These are phyloP conservation scores for Cheilosia pagana DNA, from an alignment of 2,888 invertebrate genomes.

Conservation along the genomic window DNA sequence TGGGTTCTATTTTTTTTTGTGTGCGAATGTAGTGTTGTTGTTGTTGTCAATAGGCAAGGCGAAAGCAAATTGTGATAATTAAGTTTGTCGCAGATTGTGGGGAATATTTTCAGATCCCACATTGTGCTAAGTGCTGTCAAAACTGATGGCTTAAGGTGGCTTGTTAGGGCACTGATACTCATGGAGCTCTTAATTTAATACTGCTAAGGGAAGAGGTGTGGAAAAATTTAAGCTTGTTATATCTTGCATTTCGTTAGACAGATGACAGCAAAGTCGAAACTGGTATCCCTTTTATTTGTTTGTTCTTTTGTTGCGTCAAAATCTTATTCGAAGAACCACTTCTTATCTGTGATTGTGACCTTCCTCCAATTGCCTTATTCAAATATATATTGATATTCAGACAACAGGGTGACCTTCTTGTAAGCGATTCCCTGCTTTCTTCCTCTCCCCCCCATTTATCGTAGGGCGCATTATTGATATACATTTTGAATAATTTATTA, in stretches of 20 bases:
- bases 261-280: too few relatives aligned
- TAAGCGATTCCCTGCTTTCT: too few relatives aligned
- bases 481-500: conserved; percentile 58
- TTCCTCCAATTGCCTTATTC: background rate
- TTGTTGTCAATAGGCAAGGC: background rate
- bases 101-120: background rate
- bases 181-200: too few relatives aligned
- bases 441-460: background rate
- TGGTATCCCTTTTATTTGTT: too few relatives aligned
- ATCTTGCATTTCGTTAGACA: too few relatives aligned
- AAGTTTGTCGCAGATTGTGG: conserved; percentile 48
- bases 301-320: too few relatives aligned
- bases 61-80: conserved; percentile 50
- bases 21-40: conserved; percentile 32
- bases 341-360: background rate
- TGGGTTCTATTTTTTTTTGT: conserved; percentile 4
- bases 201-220: too few relatives aligned
- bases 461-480: conserved; percentile 11
- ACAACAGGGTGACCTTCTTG: conserved; percentile 13
- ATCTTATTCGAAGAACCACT: background rate
- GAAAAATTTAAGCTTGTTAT: too few relatives aligned
- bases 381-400: too few relatives aligned
- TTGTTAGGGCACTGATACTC: too few relatives aligned
- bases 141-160: too few relatives aligned
- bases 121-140: too few relatives aligned